These are phyloP conservation scores for Oscheius sp. DNA, from an alignment of 2,888 invertebrate species.

Conservation along the genomic window DNA sequence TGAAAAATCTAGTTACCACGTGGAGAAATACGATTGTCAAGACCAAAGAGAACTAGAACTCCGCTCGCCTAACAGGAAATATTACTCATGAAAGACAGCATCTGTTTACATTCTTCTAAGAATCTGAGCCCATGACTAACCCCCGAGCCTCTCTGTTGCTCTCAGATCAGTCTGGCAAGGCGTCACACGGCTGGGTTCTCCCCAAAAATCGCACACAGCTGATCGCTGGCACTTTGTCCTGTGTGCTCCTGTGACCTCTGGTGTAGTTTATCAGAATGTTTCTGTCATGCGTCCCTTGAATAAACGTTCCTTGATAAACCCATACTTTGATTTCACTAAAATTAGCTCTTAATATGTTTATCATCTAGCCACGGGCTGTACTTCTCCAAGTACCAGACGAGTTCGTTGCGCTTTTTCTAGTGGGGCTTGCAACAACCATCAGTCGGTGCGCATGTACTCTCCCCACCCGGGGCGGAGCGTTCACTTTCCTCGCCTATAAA, in stretches of 20 bases:
- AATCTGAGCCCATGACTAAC: not conserved
- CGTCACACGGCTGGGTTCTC: not conserved
- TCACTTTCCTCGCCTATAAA: constrained; percentile 11
- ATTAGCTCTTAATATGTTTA: not conserved
- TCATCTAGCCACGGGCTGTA: not conserved
- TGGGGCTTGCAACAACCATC: constrained; percentile 8
- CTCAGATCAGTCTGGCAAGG: not conserved
- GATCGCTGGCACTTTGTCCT: no score
- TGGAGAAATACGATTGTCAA: not conserved
- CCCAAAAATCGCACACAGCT: no score
- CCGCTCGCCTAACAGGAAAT: not conserved
- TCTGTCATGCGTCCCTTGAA: not conserved
- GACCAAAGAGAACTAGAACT: not conserved
- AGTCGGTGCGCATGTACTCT: constrained; percentile 8
- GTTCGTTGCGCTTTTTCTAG: not conserved
- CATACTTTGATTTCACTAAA: not conserved
- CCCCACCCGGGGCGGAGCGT: constrained; percentile 5
- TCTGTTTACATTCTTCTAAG: not conserved
- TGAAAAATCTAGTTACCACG: not conserved
- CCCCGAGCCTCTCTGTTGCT: no score
- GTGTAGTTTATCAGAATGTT: not conserved
- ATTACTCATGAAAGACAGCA: not conserved
- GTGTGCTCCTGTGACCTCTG: not conserved
- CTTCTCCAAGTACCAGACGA: not conserved
- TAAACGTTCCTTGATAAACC: not conserved